Conservation (phyloP, 2,888 invertebrate species). For the Polydesmus complanatus region DNA sequence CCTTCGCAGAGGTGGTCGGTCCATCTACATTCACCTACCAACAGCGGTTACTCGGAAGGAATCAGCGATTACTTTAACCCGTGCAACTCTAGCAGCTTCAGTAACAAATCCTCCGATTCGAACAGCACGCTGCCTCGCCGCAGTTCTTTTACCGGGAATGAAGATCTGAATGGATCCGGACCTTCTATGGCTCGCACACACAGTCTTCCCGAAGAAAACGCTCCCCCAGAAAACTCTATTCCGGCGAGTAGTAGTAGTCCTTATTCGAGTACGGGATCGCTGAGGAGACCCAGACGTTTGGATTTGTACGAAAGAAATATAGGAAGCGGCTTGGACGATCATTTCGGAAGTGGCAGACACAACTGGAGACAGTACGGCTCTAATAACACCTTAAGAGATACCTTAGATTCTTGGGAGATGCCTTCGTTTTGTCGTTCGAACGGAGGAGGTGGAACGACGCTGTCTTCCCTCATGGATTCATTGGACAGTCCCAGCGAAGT, state of each 20-base stretch:
- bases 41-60: neutral
- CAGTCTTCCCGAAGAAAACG: constrained; percentile 11
- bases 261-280: neutral
- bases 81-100: neutral
- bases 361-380: neutral
- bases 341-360: neutral
- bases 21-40: constrained; percentile 1
- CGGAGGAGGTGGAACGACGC: neutral
- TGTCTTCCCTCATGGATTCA: constrained; percentile 12
- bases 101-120: neutral
- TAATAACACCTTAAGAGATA: neutral
- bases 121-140: neutral
- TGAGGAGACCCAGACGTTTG: constrained; percentile 3
- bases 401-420: constrained; percentile 6
- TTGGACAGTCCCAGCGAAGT: constrained; percentile 18
- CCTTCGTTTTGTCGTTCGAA: neutral
- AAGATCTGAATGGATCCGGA: neutral
- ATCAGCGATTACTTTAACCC: neutral
- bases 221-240: neutral
- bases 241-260: neutral
- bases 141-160: constrained; percentile 2
- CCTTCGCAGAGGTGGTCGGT: constrained; percentile 9
- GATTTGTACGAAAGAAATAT: neutral
- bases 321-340: neutral
- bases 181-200: constrained; percentile 9